Conservation (phyloP, 37 sponge, comb jelly and placozoan species). For the Agelas oroides region DNA sequence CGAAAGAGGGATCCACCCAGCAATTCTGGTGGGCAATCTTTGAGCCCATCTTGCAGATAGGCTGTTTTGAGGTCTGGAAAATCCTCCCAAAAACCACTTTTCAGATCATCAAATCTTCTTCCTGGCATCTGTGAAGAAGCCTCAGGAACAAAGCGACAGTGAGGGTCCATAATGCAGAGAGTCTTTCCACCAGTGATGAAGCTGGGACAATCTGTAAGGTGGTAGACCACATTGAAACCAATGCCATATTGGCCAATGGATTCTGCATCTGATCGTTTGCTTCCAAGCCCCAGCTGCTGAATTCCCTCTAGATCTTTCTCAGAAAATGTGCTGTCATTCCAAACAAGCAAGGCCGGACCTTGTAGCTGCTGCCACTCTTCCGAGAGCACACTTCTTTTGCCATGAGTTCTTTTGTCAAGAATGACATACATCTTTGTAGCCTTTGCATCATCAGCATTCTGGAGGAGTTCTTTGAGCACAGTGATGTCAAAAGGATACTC, state of each 20-base stretch:
- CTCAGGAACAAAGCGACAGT: constrained; percentile 22
- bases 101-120: constrained; percentile 22
- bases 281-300: constrained; percentile 67
- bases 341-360: constrained; percentile 66
- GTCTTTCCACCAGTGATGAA: constrained; percentile 65
- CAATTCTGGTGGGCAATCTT: neutral
- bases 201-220: constrained; percentile 82
- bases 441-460: constrained; percentile 87
- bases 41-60: constrained; percentile 6
- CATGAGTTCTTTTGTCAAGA: constrained; percentile 62
- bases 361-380: constrained; percentile 56
- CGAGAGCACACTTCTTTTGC: neutral
- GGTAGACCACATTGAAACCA: constrained; percentile 84
- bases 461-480: constrained; percentile 66
- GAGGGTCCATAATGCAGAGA: constrained; percentile 77
- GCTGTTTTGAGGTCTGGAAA: constrained; percentile 25
- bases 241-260: constrained; percentile 80
- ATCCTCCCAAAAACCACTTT: constrained; percentile 15
- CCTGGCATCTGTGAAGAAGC: constrained; percentile 25
- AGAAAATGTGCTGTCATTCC: constrained; percentile 60
- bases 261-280: constrained; percentile 53
- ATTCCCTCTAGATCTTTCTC: constrained; percentile 76
- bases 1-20: constrained; percentile 42
- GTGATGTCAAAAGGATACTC: constrained; percentile 51
- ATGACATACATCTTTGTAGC: constrained; percentile 75